phyloP scores from a whole-genome alignment of 2,113 vertebrate genomes.

The Calidris pugnax region DNA sequence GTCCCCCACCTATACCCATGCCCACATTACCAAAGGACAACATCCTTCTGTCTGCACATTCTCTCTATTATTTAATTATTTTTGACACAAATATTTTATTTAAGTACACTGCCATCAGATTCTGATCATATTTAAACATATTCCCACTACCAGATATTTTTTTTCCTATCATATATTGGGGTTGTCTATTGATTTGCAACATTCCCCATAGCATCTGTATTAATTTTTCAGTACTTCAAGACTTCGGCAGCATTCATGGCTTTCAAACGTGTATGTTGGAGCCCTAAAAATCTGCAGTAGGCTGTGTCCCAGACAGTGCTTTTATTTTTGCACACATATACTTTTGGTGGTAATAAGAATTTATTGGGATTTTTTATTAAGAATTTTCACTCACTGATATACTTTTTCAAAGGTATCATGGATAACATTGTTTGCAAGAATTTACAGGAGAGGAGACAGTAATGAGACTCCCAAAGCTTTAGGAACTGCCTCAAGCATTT shows the following conservation, averaged over 20 bases:
- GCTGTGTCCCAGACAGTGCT: background rate
- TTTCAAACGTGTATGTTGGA: background rate
- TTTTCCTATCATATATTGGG: background rate
- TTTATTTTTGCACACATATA: background rate
- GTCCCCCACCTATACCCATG: background rate
- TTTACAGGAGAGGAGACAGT: slow-evolving; percentile 10
- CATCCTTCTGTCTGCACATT: background rate
- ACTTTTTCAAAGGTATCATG: background rate
- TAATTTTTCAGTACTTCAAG: background rate
- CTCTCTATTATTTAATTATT: background rate
- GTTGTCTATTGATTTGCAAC: background rate
- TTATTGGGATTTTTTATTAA: background rate
- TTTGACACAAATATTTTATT: background rate
- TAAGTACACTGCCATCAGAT: background rate
- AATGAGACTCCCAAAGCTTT: slow-evolving; percentile 39
- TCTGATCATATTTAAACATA: background rate
- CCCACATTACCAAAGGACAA: background rate
- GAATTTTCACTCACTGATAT: slow-evolving; percentile 19
- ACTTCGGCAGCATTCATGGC: background rate
- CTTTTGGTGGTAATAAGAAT: background rate
- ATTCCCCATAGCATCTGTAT: background rate
- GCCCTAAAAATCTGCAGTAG: background rate
- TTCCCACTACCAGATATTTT: background rate
- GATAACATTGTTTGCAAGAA: slow-evolving; percentile 23
- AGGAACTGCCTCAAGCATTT: slow-evolving; percentile 16